Conservation (phyloP, 92 coral and sea anemone genomes). For the Bergia sp. region DNA sequence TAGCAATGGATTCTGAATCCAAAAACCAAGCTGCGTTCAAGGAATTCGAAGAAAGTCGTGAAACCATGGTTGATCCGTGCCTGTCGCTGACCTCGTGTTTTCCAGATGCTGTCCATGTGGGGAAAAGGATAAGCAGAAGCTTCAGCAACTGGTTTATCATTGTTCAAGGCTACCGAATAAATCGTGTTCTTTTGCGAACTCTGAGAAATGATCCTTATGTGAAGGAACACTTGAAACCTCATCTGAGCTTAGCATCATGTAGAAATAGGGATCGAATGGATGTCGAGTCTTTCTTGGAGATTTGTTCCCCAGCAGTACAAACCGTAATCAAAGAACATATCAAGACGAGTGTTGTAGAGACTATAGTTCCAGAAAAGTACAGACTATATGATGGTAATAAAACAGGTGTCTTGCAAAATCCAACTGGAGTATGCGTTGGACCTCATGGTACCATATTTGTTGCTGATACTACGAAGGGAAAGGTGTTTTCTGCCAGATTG, state of each 20-base stretch:
- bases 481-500: slow-evolving; percentile 47
- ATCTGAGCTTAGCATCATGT: slow-evolving; percentile 43
- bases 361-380: slow-evolving; percentile 43
- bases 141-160: slow-evolving; percentile 46
- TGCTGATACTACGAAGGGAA: slow-evolving; percentile 49
- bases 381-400: slow-evolving; percentile 42
- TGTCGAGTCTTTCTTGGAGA: slow-evolving; percentile 47
- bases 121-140: slow-evolving; percentile 22
- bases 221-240: slow-evolving; percentile 34
- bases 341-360: slow-evolving; percentile 47
- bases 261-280: slow-evolving; percentile 52
- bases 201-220: slow-evolving; percentile 25
- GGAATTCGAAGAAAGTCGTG: slow-evolving; percentile 41
- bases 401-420: slow-evolving; percentile 43
- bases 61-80: slow-evolving; percentile 40
- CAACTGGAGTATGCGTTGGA: slow-evolving; percentile 40
- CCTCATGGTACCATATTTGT: slow-evolving; percentile 44
- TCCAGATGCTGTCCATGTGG: slow-evolving; percentile 54
- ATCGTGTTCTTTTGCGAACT: slow-evolving; percentile 43
- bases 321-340: slow-evolving; percentile 36
- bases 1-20: slow-evolving; percentile 44
- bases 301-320: slow-evolving; percentile 37
- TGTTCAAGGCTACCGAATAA: slow-evolving; percentile 46
- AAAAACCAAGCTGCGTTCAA: slow-evolving; percentile 34
- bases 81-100: slow-evolving; percentile 34